phyloP scores from a whole-genome alignment of 2,113 vertebrate genomes.

The Henicopernis longicauda region DNA sequence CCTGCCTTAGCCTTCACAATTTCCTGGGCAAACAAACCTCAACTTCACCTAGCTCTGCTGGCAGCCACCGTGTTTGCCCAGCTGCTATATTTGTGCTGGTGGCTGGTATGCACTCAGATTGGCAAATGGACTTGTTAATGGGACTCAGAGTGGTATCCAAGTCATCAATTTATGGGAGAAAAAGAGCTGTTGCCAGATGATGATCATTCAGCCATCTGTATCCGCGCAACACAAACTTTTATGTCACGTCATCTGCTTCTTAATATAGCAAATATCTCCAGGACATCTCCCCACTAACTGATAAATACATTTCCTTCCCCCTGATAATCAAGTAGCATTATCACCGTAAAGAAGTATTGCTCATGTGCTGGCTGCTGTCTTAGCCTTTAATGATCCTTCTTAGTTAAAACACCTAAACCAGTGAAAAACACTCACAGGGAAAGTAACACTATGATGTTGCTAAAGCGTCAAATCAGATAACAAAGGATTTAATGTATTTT shows the following conservation, averaged over 20 bases:
- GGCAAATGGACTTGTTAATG: neutral
- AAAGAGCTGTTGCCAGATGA: neutral
- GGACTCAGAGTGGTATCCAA: neutral
- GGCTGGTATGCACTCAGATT: neutral
- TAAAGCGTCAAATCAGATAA: conserved; percentile 9
- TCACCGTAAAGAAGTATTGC: neutral
- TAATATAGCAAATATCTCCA: neutral
- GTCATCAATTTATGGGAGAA: conserved; percentile 25
- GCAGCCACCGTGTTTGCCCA: neutral
- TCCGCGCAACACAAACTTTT: neutral
- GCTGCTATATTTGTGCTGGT: neutral
- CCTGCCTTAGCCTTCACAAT: neutral
- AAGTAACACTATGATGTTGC: neutral
- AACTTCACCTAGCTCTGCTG: neutral
- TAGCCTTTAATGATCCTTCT: neutral
- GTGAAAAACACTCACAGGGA: neutral
- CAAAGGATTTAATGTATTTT: neutral
- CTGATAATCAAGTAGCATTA: neutral
- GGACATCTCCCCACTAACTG: neutral
- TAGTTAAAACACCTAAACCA: neutral
- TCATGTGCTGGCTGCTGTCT: neutral
- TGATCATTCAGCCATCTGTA: neutral
- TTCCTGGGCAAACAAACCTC: neutral
- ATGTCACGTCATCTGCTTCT: neutral
- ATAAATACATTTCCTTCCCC: neutral